Percentiles rank a stretch among this genome's conserved stretches.
Conservation (phyloP, 1,140 invertebrate species). For the Drosophila lowei region DNA sequence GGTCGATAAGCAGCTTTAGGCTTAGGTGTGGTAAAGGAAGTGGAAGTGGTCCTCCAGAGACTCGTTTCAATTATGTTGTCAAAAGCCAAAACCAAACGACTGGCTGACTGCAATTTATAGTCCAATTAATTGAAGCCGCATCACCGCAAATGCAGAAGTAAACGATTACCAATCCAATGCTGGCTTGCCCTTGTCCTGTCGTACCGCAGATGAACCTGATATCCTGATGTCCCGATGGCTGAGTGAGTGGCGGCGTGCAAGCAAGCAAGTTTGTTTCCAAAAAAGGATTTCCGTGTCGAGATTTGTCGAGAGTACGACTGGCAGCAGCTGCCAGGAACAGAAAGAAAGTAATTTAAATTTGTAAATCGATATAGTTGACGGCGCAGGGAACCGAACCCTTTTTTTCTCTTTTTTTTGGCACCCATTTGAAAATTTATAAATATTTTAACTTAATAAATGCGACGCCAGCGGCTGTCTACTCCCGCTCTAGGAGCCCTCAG, state of each 20-base stretch:
- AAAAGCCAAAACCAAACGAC: constrained; percentile 21
- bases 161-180: constrained; percentile 49
- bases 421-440: constrained; percentile 73
- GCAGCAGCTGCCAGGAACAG: constrained; percentile 24
- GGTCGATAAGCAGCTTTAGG: constrained; percentile 7
- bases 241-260: constrained; percentile 15
- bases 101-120: constrained; percentile 54
- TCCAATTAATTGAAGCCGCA: constrained; percentile 59
- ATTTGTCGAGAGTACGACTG: constrained; percentile 8
- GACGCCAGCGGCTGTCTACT: constrained; percentile 44
- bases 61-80: constrained; percentile 41
- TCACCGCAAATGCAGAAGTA: constrained; percentile 62
- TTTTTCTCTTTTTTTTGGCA: constrained; percentile 13
- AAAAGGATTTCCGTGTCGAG: constrained; percentile 66
- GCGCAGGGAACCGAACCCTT: not conserved
- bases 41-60: too few species aligned
- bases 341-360: constrained; percentile 72
- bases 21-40: not conserved
- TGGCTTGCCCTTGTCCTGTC: constrained; percentile 41
- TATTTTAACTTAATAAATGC: constrained; percentile 76
- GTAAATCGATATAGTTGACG: constrained; percentile 60
- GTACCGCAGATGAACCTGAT: not conserved
- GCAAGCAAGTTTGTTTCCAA: constrained; percentile 48
- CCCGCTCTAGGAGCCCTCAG: constrained; percentile 24
- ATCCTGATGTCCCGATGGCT: not conserved